Evolutionary conservation across 2,797 vertebrate genomes (phyloP).

Genomic region (Spatula versicolor): DNA sequence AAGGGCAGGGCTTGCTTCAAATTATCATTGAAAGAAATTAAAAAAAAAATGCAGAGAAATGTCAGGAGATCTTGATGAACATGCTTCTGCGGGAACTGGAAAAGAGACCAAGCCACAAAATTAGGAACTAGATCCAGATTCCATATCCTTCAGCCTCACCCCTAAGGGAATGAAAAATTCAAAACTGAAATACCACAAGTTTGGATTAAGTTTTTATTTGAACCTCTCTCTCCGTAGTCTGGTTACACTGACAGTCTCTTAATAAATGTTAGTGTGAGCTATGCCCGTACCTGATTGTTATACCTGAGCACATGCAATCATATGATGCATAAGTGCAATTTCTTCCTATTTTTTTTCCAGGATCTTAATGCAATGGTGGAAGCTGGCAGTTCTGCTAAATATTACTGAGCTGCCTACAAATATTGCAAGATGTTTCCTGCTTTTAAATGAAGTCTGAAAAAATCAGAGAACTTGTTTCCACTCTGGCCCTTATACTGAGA

Average conservation of each 20-base stretch:
- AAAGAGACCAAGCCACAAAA: constrained; percentile 55
- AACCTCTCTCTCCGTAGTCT: background rate
- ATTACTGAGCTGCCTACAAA: background rate
- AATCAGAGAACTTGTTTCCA: background rate
- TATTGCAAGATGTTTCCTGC: background rate
- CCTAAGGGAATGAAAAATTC: constrained; percentile 45
- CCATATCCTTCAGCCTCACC: constrained; percentile 54
- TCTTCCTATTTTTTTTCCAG: background rate
- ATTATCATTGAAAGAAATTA: background rate
- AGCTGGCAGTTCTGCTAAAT: background rate
- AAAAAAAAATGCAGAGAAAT: constrained; percentile 32
- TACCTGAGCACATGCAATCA: background rate
- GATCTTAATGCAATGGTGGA: background rate
- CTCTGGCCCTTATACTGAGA: background rate
- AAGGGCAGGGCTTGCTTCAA: constrained; percentile 58
- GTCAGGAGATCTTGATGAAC: constrained; percentile 52
- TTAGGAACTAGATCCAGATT: constrained; percentile 54
- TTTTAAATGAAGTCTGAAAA: background rate
- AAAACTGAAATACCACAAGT: constrained; percentile 45
- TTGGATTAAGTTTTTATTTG: constrained; percentile 20
- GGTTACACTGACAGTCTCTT: background rate
- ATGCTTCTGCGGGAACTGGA: constrained; percentile 64
- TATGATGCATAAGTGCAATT: background rate
- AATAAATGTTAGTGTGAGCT: background rate
- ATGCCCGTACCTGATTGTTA: background rate